phyloP scores from a whole-genome alignment of 1,140 invertebrate species.

The Uloborus diversus region DNA sequence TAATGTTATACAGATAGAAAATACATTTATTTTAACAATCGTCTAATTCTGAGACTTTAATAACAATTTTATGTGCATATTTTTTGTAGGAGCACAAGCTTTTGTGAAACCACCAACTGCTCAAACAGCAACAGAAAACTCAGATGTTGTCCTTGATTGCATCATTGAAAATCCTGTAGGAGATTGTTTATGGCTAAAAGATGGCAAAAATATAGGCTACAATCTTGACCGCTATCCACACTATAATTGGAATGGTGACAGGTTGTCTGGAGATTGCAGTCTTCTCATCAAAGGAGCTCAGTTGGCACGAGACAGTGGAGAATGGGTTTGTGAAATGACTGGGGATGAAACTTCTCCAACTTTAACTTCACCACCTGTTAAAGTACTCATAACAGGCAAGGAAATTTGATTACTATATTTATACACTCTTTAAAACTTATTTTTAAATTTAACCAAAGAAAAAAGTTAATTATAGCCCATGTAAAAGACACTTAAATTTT shows the following conservation, averaged over 20 bases:
- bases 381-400: slow-evolving; percentile 45
- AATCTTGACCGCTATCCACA: slow-evolving; percentile 39
- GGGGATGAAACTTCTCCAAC: slow-evolving; percentile 47
- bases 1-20: no score
- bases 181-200: slow-evolving; percentile 57
- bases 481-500: no score
- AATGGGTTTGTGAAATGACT: slow-evolving; percentile 58
- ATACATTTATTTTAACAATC: no score
- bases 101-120: slow-evolving; percentile 48
- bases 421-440: no score
- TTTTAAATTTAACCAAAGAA: no score
- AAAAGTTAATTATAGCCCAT: no score
- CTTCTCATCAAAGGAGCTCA: slow-evolving; percentile 25
- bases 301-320: slow-evolving; percentile 44
- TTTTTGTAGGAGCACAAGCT: slow-evolving; percentile 22
- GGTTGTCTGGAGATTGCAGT: slow-evolving; percentile 54
- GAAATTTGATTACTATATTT: no score
- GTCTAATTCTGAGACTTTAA: no score
- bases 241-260: slow-evolving; percentile 36
- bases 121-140: slow-evolving; percentile 26
- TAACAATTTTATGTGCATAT: background rate
- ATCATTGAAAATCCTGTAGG: slow-evolving; percentile 43
- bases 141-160: slow-evolving; percentile 51
- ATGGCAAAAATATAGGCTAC: slow-evolving; percentile 52
- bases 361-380: slow-evolving; percentile 34